Evolutionary conservation across 2,113 vertebrate species (phyloP).

Genomic region (Arizona elegans): DNA sequence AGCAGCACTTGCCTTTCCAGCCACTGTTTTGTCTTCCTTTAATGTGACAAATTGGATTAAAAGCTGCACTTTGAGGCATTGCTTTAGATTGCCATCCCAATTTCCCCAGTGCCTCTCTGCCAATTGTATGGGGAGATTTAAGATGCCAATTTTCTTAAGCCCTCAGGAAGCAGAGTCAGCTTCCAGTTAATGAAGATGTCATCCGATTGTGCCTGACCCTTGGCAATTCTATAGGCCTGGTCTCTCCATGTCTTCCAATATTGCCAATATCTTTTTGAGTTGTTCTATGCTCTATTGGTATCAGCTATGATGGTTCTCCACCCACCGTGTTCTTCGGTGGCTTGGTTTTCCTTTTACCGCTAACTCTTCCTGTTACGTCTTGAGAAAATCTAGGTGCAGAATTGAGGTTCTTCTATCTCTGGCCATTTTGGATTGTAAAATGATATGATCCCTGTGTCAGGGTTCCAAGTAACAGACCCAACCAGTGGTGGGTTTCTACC

Average conservation of each 20-base stretch:
- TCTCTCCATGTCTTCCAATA: neutral
- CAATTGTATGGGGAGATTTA: slow-evolving; percentile 1
- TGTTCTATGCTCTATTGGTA: neutral
- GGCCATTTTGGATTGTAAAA: slow-evolving; percentile 2
- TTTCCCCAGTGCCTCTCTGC: neutral
- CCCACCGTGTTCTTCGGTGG: neutral
- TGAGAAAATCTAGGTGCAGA: neutral
- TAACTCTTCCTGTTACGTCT: slow-evolving; percentile 12
- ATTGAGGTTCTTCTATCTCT: neutral
- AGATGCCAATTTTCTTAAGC: slow-evolving; percentile 1
- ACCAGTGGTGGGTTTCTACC: too few species aligned
- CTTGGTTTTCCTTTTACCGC: slow-evolving; percentile 56
- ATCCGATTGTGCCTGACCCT: neutral
- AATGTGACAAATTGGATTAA: slow-evolving; percentile 7
- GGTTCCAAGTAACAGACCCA: too few species aligned
- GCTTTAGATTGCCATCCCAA: neutral
- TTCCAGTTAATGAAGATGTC: neutral
- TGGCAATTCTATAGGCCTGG: neutral
- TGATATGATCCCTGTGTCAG: neutral
- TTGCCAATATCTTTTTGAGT: neutral
- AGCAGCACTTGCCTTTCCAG: neutral
- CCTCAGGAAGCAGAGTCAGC: slow-evolving; percentile 3
- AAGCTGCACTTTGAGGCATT: neutral
- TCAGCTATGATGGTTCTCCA: neutral
- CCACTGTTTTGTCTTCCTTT: neutral